Evolutionary conservation across 2,888 invertebrate species (phyloP).

Genomic region (Chironomus tentans): DNA sequence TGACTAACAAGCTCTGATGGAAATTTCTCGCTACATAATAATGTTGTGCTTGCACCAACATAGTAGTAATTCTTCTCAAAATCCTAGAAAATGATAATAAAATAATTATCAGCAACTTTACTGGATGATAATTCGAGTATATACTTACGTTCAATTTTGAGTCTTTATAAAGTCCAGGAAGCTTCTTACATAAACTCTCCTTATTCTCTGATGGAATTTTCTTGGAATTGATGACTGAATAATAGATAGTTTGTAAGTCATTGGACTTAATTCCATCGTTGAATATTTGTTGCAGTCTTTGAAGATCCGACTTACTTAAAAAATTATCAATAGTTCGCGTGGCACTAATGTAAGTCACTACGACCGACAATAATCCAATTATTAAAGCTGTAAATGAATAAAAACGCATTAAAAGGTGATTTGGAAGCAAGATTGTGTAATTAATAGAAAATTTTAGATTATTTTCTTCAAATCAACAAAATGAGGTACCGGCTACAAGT

Average conservation of each 20-base stretch:
- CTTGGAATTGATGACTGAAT: conserved; percentile 63
- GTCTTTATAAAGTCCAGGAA: conserved; percentile 34
- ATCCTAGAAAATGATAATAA: conserved; percentile 33
- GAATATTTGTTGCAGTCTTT: conserved; percentile 40
- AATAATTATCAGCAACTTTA: not conserved
- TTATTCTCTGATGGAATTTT: conserved; percentile 51
- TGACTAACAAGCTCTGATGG: conserved; percentile 45
- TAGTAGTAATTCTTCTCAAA: conserved; percentile 56
- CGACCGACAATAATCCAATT: not conserved
- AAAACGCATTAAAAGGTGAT: not conserved
- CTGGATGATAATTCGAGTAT: not conserved
- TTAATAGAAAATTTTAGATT: not conserved
- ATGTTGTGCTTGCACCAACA: conserved; percentile 52
- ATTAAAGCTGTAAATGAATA: not conserved
- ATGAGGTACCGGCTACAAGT: not conserved
- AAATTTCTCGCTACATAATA: conserved; percentile 45
- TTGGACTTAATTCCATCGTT: conserved; percentile 45
- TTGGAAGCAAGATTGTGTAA: not conserved
- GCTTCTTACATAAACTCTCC: conserved; percentile 46
- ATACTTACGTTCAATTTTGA: conserved; percentile 45
- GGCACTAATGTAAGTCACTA: conserved; percentile 13
- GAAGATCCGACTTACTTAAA: conserved; percentile 36
- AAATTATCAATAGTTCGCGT: conserved; percentile 36
- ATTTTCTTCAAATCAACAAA: not conserved
- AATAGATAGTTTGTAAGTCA: conserved; percentile 59